Evolutionary conservation across 1,140 invertebrate species (phyloP).

Genomic region (Neodiprion pinetum): DNA sequence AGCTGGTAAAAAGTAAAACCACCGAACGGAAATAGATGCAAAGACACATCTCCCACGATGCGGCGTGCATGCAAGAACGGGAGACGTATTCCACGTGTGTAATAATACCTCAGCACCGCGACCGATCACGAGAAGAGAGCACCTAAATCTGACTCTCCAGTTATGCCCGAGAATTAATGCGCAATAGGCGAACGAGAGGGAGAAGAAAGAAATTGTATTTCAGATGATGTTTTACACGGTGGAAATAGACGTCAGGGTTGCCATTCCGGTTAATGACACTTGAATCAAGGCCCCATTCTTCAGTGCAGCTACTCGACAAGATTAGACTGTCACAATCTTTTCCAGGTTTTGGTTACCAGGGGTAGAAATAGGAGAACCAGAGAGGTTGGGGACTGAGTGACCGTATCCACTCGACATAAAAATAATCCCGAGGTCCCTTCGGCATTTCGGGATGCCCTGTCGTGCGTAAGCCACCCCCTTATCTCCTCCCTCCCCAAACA

Average conservation of each 20-base stretch:
- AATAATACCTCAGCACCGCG: no score
- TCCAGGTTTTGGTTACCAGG: conserved; percentile 41
- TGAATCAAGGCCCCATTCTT: conserved; percentile 55
- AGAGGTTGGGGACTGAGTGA: conserved; percentile 51
- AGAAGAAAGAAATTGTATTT: background rate
- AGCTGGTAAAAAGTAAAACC: conserved; percentile 3
- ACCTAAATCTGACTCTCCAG: no score
- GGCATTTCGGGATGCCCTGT: conserved; percentile 10
- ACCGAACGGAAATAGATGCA: conserved; percentile 4
- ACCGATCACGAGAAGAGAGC: no score
- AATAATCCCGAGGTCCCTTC: conserved; percentile 55
- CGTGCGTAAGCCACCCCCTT: background rate
- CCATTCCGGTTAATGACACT: conserved; percentile 27
- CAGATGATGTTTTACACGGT: no score
- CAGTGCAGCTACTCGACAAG: conserved; percentile 49
- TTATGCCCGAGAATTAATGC: no score
- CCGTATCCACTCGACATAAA: conserved; percentile 60
- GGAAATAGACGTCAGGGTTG: background rate
- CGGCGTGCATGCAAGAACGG: no score
- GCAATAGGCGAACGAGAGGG: background rate
- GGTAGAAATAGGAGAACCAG: conserved; percentile 10
- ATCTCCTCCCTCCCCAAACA: conserved; percentile 43
- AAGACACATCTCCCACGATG: background rate
- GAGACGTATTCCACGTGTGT: no score
- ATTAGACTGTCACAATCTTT: conserved; percentile 58